Conservation (phyloP, 2,888 invertebrate genomes). For the Lordiphosa andalusiaca region DNA sequence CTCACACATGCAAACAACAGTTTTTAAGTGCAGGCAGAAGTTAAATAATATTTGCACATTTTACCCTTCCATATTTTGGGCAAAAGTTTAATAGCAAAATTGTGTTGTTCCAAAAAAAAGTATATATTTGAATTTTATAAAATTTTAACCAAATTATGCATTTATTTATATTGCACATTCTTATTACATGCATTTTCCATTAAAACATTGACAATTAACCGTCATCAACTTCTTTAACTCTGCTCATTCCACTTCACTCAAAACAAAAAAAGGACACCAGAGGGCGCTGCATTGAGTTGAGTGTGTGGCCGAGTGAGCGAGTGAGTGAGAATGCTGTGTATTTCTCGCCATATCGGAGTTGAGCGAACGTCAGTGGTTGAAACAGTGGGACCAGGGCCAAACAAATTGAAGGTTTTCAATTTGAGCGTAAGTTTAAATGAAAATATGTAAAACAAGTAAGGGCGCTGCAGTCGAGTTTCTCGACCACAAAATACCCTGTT, state of each 20-base stretch:
- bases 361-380: too few species aligned
- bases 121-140: not conserved
- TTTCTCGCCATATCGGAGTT: too few species aligned
- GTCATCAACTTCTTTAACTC: not conserved
- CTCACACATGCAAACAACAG: conserved; percentile 21
- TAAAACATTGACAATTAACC: conserved; percentile 10
- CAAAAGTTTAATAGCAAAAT: conserved; percentile 38
- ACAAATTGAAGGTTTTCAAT: too few species aligned
- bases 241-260: not conserved
- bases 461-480: too few species aligned
- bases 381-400: too few species aligned
- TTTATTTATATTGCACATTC: conserved; percentile 26
- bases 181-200: conserved; percentile 34
- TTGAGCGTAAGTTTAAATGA: too few species aligned
- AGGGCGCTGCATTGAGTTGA: conserved; percentile 6
- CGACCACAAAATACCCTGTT: too few species aligned
- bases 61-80: conserved; percentile 28
- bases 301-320: not conserved
- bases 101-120: conserved; percentile 26
- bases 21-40: conserved; percentile 54
- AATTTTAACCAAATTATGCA: conserved; percentile 18
- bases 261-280: not conserved
- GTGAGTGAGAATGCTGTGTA: not conserved
- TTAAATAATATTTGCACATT: conserved; percentile 43
- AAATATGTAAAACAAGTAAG: too few species aligned